phyloP scores from a whole-genome alignment of 2,888 invertebrate genomes.

The Schizaphis graminum region DNA sequence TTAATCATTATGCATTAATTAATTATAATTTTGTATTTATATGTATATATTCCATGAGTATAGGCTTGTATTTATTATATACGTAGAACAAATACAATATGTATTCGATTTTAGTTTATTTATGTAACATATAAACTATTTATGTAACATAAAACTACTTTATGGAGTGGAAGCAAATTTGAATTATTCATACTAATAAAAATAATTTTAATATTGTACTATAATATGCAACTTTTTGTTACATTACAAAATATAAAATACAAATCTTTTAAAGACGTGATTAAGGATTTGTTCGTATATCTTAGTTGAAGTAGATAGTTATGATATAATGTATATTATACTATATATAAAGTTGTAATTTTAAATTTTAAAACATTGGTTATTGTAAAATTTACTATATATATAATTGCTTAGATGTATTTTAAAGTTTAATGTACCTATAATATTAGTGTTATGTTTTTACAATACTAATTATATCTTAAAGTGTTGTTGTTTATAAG shows the following conservation, averaged over 20 bases:
- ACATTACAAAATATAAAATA: no score
- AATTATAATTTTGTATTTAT: background rate
- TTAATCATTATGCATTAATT: background rate
- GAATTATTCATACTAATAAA: background rate
- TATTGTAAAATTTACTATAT: background rate
- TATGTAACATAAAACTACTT: no score
- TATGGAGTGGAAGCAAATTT: background rate
- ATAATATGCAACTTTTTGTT: no score
- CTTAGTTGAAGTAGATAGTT: background rate
- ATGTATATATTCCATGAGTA: background rate
- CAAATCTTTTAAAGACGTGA: background rate
- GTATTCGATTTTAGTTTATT: background rate
- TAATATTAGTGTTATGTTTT: background rate
- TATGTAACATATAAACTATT: background rate
- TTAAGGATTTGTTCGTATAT: background rate
- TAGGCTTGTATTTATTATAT: background rate
- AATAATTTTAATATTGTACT: background rate
- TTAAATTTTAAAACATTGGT: no score
- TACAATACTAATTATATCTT: background rate
- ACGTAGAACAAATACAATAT: background rate
- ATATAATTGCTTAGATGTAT: background rate
- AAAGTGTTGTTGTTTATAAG: background rate
- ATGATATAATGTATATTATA: no score
- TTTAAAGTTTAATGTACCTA: background rate
- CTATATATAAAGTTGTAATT: no score